Evolutionary conservation across 2,797 vertebrate genomes (phyloP).

Genomic region (Pseudochromis fuscus): DNA sequence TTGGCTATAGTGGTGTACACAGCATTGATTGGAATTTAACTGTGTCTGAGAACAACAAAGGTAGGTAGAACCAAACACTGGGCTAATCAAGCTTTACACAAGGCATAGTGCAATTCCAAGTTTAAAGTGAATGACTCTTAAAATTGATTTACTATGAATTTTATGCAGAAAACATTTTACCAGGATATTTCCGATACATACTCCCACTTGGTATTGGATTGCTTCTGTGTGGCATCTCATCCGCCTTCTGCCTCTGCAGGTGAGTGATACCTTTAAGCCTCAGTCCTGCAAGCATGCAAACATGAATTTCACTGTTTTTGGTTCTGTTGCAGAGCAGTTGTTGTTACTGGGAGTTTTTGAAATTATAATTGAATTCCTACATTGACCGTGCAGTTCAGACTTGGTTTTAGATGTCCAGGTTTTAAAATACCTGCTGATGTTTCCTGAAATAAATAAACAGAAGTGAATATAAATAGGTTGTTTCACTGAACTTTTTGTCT

Average conservation of each 20-base stretch:
- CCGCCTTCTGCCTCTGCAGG: background rate
- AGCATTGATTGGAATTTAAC: slow-evolving; percentile 47
- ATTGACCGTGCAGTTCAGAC: too few relatives aligned
- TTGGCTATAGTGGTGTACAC: rapidly evolving
- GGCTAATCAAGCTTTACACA: background rate
- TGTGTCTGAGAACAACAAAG: slow-evolving; percentile 11
- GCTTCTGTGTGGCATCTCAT: background rate
- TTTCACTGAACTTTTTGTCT: too few relatives aligned
- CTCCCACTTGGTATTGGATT: slow-evolving; percentile 8
- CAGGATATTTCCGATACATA: background rate
- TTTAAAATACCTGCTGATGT: too few relatives aligned
- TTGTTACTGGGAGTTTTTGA: too few relatives aligned
- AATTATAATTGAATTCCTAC: too few relatives aligned
- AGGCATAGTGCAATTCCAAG: background rate
- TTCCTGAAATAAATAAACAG: too few relatives aligned
- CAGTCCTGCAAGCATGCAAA: too few relatives aligned
- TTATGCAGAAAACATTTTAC: background rate
- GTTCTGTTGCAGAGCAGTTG: too few relatives aligned
- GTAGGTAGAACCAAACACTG: slow-evolving; percentile 29
- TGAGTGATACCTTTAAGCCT: background rate
- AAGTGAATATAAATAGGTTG: too few relatives aligned
- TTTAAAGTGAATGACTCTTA: background rate
- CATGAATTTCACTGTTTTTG: too few relatives aligned
- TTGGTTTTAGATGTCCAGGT: too few relatives aligned
- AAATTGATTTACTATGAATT: background rate